These are phyloP conservation scores for Crocidura indochinensis DNA, from an alignment of 2,797 vertebrate species.

Conservation along the genomic window DNA sequence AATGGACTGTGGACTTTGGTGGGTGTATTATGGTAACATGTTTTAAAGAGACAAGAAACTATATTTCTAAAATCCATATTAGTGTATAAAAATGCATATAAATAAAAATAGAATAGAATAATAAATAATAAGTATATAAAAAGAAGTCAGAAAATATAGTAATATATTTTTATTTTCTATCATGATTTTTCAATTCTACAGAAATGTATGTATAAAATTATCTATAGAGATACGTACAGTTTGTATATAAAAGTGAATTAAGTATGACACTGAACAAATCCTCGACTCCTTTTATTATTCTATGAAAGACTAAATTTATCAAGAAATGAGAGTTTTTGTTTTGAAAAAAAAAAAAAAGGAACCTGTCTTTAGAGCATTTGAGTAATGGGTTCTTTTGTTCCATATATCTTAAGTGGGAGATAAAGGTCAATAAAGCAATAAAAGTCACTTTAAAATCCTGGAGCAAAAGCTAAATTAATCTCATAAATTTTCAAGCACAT, in stretches of 20 bases:
- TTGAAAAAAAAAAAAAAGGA: background rate
- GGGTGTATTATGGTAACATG: no score
- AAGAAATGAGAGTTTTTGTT: conserved; percentile 34
- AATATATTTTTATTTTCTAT: background rate
- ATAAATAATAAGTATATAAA: background rate
- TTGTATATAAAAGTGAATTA: background rate
- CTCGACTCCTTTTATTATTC: background rate
- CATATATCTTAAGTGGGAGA: conserved; percentile 69
- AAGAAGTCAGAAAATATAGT: background rate
- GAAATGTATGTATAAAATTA: background rate
- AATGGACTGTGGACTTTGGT: no score
- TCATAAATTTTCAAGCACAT: conserved; percentile 71
- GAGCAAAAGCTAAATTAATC: conserved; percentile 71
- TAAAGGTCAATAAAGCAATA: conserved; percentile 79
- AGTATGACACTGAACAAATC: background rate
- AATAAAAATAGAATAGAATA: no score
- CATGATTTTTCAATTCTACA: background rate
- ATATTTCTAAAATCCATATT: no score
- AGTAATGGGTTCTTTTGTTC: conserved; percentile 71
- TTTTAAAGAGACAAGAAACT: no score
- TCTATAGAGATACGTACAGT: no score
- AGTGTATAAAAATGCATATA: no score
- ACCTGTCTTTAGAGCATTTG: conserved; percentile 59
- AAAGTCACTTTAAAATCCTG: conserved; percentile 77
- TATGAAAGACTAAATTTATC: background rate